phyloP scores from a whole-genome alignment of 2,113 vertebrate genomes.

The Chaenogobius annularis region DNA sequence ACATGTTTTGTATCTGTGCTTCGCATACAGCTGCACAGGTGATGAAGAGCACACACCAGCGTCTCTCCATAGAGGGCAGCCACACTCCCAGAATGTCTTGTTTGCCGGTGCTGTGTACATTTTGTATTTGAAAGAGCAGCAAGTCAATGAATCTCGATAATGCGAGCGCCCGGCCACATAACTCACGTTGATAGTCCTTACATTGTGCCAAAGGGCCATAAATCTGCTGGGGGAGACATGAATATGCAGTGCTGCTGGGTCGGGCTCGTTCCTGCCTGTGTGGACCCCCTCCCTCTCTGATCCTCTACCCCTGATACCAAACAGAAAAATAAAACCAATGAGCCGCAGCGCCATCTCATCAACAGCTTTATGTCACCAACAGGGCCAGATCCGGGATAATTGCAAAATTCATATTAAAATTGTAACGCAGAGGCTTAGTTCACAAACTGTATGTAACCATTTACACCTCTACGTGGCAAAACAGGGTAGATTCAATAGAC shows the following conservation, averaged over 20 bases:
- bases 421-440: background rate
- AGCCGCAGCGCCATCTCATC: conserved; percentile 63
- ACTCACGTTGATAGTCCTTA: conserved; percentile 85
- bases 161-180: conserved; percentile 83
- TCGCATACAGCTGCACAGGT: conserved; percentile 19
- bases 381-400: conserved; percentile 38
- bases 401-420: conserved; percentile 28
- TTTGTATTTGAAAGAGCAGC: conserved; percentile 76
- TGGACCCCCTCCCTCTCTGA: conserved; percentile 49
- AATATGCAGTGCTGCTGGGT: conserved; percentile 80
- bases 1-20: too few species aligned
- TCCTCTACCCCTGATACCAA: conserved; percentile 52
- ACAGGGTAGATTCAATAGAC: too few species aligned
- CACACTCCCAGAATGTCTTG: conserved; percentile 82
- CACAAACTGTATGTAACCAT: background rate
- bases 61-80: conserved; percentile 90
- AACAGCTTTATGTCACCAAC: conserved; percentile 55
- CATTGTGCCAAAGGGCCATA: conserved; percentile 82
- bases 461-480: background rate
- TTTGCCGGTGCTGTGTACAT: conserved; percentile 69
- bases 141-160: conserved; percentile 89
- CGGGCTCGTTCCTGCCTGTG: conserved; percentile 60
- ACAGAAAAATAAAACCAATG: conserved; percentile 74
- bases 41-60: conserved; percentile 70
- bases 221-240: conserved; percentile 81